Evolutionary conservation across 2,797 vertebrate genomes (phyloP).

Genomic region (Taenioides sp.): DNA sequence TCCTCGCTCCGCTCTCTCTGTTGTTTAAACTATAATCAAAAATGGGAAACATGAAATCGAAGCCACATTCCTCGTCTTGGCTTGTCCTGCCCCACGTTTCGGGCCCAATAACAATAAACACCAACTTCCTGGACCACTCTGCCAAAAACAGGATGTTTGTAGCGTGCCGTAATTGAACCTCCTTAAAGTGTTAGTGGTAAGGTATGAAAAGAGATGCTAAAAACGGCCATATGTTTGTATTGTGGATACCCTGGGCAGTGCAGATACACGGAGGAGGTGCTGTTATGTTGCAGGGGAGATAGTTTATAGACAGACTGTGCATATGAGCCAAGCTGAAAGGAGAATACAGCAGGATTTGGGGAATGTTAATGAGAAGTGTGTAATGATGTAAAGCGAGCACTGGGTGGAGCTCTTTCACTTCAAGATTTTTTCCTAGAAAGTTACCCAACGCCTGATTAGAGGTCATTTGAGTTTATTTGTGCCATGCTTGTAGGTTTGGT

Average conservation of each 20-base stretch:
- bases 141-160: constrained; percentile 82
- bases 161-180: constrained; percentile 78
- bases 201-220: constrained; percentile 63
- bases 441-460: background rate
- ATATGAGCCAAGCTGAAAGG: background rate
- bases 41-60: constrained; percentile 75
- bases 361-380: constrained; percentile 13
- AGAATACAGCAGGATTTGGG: constrained; percentile 23
- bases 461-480: background rate
- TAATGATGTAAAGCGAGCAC: constrained; percentile 43
- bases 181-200: constrained; percentile 76
- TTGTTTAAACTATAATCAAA: constrained; percentile 77
- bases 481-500: background rate
- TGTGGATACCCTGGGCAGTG: constrained; percentile 52
- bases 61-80: constrained; percentile 70
- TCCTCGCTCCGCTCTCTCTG: constrained; percentile 41
- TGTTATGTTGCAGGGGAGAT: constrained; percentile 27
- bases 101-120: constrained; percentile 80
- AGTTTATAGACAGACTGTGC: constrained; percentile 15
- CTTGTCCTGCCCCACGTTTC: constrained; percentile 52
- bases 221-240: constrained; percentile 75
- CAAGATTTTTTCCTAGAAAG: background rate
- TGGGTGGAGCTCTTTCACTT: constrained; percentile 45
- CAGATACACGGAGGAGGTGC: constrained; percentile 28
- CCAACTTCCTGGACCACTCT: constrained; percentile 68